A percentile compares a stretch with the other conserved stretches of the same genome.
phyloP scores from a whole-genome alignment of 2,888 invertebrate genomes.

The Sacculina carcini region DNA sequence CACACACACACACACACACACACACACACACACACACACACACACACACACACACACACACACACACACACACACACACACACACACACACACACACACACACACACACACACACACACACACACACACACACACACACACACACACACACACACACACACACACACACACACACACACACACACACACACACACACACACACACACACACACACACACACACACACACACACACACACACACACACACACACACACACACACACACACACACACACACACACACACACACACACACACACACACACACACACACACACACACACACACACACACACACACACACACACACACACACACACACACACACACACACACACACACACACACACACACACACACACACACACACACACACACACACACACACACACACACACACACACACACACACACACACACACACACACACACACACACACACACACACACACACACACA shows the following conservation, averaged over 20 bases:
- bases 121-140: not conserved
- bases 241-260: not conserved
- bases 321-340: slow-evolving; percentile 3
- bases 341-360: slow-evolving; percentile 2
- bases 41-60: slow-evolving; percentile 1
- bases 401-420: slow-evolving; percentile 1
- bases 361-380: not conserved
- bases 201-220: not conserved
- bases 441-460: too few species aligned
- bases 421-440: too few species aligned
- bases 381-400: not conserved
- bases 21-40: slow-evolving; percentile 2
- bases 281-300: not conserved
- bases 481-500: not conserved
- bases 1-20: slow-evolving; percentile 4
- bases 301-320: not conserved
- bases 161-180: slow-evolving; percentile 3
- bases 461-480: too few species aligned
- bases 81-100: not conserved
- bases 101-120: not conserved
- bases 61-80: slow-evolving; percentile 1
- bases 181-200: slow-evolving; percentile 4
- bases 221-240: not conserved
- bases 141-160: not conserved
- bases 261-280: not conserved